phyloP scores from a whole-genome alignment of 2,797 vertebrate species.

The Micrastur ruficollis region DNA sequence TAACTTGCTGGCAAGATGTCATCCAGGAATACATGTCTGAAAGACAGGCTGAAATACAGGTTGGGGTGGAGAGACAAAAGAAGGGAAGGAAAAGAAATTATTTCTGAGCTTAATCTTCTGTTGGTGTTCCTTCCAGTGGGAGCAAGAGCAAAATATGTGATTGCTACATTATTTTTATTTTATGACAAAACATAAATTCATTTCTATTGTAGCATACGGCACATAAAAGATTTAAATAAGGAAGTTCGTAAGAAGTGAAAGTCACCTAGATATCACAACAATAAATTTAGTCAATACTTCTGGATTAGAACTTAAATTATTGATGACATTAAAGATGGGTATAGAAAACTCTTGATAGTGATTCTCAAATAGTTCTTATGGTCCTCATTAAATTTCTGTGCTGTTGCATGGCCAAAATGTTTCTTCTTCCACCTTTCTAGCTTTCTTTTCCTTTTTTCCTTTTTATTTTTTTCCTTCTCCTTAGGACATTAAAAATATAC shows the following conservation, averaged over 20 bases:
- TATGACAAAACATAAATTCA: not conserved
- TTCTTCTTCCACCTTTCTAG: not conserved
- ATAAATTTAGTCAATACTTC: not conserved
- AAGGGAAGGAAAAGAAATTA: too few species aligned
- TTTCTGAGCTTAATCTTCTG: not conserved
- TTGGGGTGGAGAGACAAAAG: not conserved
- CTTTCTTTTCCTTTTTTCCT: not conserved
- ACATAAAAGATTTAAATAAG: not conserved
- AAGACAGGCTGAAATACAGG: not conserved
- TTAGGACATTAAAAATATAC: not conserved
- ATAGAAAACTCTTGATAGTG: not conserved
- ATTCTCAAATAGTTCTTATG: not conserved
- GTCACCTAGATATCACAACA: not conserved
- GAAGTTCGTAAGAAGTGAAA: not conserved
- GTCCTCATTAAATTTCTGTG: not conserved
- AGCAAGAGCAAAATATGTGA: not conserved
- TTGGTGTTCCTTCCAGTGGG: not conserved
- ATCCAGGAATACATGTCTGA: not conserved
- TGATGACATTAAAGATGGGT: not conserved
- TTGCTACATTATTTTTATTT: not conserved
- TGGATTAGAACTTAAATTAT: not conserved
- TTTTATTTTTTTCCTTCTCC: not conserved
- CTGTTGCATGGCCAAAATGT: not conserved
- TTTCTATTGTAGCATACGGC: not conserved
- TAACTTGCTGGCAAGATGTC: not conserved